Base-by-base conservation (phyloP, 2,797 vertebrate species). In the Sebastolobus altivelis region DNA sequence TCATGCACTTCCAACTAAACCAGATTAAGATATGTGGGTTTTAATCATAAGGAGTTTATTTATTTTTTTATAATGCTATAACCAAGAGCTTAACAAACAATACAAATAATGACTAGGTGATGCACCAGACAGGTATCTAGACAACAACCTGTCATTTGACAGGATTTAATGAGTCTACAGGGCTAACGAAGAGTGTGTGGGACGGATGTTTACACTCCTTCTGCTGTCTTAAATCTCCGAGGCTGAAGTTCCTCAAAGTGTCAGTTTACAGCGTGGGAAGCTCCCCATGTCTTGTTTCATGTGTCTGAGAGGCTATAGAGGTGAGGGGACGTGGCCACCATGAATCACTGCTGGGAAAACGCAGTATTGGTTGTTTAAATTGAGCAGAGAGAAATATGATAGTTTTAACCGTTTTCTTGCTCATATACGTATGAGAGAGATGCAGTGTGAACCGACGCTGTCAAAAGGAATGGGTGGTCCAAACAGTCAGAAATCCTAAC, bases 231-330 rank as follows among this genome's bases (percentile, higher is more conserved):
- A 25, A 75, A 55, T 69, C 65, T 55, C 58, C 46, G 13, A 49
- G 40, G 46, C 54, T 40, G 52, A 79, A 72, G 35, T 63, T 72
- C 67, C 33, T 77, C 29, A 49, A 0, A 65, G 70, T 37, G 20
- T 90, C 78, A 43, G 12, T 6, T 82, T 77, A 65, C 72, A 80
- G 65, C 35, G 71, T 72, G 80, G 37, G 84, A 89, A 63, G 61
- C 38, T 78, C 5, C 35, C n/a, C 10, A 13, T 12, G 58, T 63
- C 54, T 60, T 49, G 10, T 55, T 54, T 61, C 6, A 5, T 29
- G 54, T 33, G 56, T 54, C 16, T 62, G 60, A 72, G 29, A 69
- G n/a, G 27, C 61, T 49, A 40, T 40, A 25, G 16, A 52, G 40
- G 52, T 62, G 69, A 65, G 16, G 35, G 27, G 56, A 60, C 6